Conservation (phyloP, 2,888 invertebrate species). For the Himalopsyche anomala region DNA sequence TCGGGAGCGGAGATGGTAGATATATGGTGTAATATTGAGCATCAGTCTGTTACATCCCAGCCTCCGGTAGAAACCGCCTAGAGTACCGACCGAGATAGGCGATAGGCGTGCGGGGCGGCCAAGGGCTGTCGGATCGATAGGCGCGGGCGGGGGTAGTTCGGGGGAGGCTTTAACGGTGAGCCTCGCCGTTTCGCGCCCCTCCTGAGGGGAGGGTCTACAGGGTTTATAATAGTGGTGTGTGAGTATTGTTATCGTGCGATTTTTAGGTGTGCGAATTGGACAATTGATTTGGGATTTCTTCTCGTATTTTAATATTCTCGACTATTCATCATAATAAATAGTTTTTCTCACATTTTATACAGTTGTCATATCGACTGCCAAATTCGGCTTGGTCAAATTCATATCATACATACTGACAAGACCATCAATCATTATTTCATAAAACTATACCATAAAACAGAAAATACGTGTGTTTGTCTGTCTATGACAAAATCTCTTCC, state of each 20-base stretch:
- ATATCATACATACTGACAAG: too few relatives aligned
- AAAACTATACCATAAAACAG: too few relatives aligned
- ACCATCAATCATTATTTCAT: too few relatives aligned
- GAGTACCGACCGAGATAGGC: background rate
- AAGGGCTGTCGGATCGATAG: conserved; percentile 19
- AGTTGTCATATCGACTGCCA: too few relatives aligned
- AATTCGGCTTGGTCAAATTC: too few relatives aligned
- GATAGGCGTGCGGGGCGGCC: background rate
- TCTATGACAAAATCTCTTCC: too few relatives aligned
- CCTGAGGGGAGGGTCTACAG: background rate
- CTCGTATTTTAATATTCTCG: background rate
- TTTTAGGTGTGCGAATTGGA: background rate
- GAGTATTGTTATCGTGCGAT: conserved; percentile 4
- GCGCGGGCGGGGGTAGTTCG: background rate
- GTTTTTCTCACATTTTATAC: too few relatives aligned
- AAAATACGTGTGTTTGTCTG: too few relatives aligned
- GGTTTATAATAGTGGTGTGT: background rate
- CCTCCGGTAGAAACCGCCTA: background rate
- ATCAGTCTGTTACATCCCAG: background rate
- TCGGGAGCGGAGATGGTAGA: too few relatives aligned
- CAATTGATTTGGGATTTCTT: background rate
- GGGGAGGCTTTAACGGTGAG: conserved; percentile 1
- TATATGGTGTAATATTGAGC: too few relatives aligned
- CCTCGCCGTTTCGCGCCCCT: conserved; percentile 18
- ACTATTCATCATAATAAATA: too few relatives aligned